A percentile compares a stretch with the other conserved stretches of the same genome.
Evolutionary conservation across 2,888 invertebrate genomes (phyloP).

Genomic region (Ochlodes sylvanus): DNA sequence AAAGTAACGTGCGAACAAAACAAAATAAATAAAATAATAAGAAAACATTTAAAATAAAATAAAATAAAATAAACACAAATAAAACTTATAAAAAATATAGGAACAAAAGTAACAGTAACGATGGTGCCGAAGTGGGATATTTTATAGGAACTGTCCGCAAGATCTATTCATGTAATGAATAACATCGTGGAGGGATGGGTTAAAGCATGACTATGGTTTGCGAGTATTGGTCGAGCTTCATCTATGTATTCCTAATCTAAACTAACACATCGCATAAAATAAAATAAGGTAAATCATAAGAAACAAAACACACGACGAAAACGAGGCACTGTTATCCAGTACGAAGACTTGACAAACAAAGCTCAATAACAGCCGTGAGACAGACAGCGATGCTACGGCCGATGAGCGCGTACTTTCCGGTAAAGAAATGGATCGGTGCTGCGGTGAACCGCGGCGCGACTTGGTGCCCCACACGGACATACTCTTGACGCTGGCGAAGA

Average conservation of each 20-base stretch:
- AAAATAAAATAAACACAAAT: slow-evolving; percentile 9
- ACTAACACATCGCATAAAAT: slow-evolving; percentile 78
- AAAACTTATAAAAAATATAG: slow-evolving; percentile 43
- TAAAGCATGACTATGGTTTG: slow-evolving; percentile 69
- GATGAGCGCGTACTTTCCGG: slow-evolving; percentile 91
- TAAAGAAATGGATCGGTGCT: slow-evolving; percentile 93
- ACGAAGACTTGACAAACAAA: slow-evolving; percentile 78
- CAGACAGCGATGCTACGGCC: slow-evolving; percentile 76
- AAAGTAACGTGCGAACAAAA: slow-evolving; percentile 73
- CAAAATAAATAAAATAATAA: slow-evolving; percentile 64
- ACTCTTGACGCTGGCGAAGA: slow-evolving; percentile 93
- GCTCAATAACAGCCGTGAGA: slow-evolving; percentile 72
- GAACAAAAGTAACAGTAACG: slow-evolving; percentile 43
- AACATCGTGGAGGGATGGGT: slow-evolving; percentile 67
- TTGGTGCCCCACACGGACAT: slow-evolving; percentile 90
- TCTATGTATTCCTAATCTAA: slow-evolving; percentile 71
- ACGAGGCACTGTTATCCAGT: slow-evolving; percentile 73
- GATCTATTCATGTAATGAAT: slow-evolving; percentile 54
- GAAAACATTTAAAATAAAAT: slow-evolving; percentile 33
- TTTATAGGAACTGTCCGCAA: slow-evolving; percentile 17
- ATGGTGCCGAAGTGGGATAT: slow-evolving; percentile 42
- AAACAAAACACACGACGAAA: slow-evolving; percentile 76
- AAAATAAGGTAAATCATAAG: slow-evolving; percentile 63
- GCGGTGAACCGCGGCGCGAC: slow-evolving; percentile 87
- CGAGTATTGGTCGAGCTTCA: slow-evolving; percentile 70